phyloP scores from a whole-genome alignment of 2,797 vertebrate species.

The Phoebastria nigripes region DNA sequence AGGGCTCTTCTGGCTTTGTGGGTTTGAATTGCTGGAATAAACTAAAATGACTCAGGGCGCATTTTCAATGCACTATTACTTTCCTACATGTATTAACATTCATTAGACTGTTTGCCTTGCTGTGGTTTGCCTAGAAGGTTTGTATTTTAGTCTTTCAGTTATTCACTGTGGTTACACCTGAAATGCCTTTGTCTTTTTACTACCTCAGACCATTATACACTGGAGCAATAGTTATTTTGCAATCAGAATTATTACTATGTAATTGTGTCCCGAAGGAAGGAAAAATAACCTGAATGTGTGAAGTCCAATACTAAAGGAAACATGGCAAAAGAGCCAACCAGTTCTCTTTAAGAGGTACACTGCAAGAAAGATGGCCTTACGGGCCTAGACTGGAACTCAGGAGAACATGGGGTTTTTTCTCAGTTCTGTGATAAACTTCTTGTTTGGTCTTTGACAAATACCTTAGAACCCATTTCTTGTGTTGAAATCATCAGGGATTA shows the following conservation, averaged over 20 bases:
- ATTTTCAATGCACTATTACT: neutral
- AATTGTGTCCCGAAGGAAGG: neutral
- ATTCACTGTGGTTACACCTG: neutral
- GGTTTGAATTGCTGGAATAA: neutral
- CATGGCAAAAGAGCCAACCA: neutral
- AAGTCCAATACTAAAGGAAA: neutral
- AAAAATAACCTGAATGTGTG: neutral
- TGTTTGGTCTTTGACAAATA: neutral
- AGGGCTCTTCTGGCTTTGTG: neutral
- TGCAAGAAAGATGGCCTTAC: neutral
- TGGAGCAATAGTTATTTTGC: neutral
- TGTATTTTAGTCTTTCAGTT: neutral
- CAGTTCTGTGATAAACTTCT: neutral
- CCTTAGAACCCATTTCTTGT: neutral
- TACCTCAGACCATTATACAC: neutral
- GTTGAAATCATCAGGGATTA: neutral
- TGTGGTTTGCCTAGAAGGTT: slow-evolving; percentile 21
- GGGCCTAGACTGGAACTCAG: neutral
- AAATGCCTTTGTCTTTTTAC: neutral
- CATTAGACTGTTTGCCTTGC: neutral
- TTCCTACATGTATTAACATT: neutral
- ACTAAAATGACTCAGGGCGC: neutral
- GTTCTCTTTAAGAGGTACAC: neutral
- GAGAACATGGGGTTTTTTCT: neutral
- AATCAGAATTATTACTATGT: neutral